Conservation (phyloP, 2,888 invertebrate genomes). For the Merodon equestris region DNA sequence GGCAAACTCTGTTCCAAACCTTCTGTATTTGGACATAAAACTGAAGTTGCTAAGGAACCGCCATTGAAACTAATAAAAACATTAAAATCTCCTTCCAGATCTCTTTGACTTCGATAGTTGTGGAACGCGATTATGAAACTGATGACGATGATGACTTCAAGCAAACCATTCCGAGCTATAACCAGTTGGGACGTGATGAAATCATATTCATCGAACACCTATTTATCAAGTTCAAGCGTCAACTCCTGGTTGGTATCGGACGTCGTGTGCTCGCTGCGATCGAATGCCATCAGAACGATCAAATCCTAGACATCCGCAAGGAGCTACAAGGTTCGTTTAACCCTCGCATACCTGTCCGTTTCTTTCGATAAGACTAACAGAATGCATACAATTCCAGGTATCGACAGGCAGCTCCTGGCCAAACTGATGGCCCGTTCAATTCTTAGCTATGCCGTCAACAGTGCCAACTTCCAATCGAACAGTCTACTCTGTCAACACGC, state of each 20-base stretch:
- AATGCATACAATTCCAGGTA: slow-evolving; percentile 63
- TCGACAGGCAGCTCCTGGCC: slow-evolving; percentile 75
- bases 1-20: too few relatives aligned
- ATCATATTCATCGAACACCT: slow-evolving; percentile 76
- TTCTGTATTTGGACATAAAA: too few relatives aligned
- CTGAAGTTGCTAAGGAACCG: too few relatives aligned
- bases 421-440: slow-evolving; percentile 74
- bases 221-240: slow-evolving; percentile 76
- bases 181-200: slow-evolving; percentile 71
- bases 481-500: slow-evolving; percentile 73
- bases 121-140: not conserved
- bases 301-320: slow-evolving; percentile 73
- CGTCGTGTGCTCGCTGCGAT: slow-evolving; percentile 75
- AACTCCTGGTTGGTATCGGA: slow-evolving; percentile 75
- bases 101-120: slow-evolving; percentile 20
- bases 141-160: not conserved
- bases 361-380: not conserved
- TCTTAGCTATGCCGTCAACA: slow-evolving; percentile 74
- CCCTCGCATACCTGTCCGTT: not conserved
- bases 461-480: slow-evolving; percentile 74
- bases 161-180: not conserved
- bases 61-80: too few relatives aligned
- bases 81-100: slow-evolving; percentile 10
- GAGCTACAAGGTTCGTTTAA: slow-evolving; percentile 72
- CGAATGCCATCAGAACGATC: slow-evolving; percentile 74